Evolutionary conservation across 2,113 vertebrate species (phyloP), one percentile per base, ranked within the genome.

Genomic region (Trinectes maculatus): DNA sequence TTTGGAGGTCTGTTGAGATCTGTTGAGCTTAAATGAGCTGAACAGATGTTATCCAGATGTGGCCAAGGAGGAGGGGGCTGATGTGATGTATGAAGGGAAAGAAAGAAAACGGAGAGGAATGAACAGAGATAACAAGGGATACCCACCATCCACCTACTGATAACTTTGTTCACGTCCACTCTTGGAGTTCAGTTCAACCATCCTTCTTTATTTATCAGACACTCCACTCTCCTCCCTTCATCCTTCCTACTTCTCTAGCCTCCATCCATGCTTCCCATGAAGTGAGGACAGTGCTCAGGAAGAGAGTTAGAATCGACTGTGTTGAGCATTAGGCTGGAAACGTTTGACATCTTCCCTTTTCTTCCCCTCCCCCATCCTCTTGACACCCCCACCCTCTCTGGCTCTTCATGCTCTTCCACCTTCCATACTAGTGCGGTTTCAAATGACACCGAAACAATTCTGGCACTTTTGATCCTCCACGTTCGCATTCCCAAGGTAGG

Each of bases 261-360:
- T 73, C 60, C 71, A 59, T 49, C 47, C 86, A 18, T 22, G 28
- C 78, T 80, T 59, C 44, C 85, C 90, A 91, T 80, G 69, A 85
- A 92, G 85, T 67, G 26, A 86, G 16, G 49, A 83, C 68, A 49
- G 59, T 69, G 66, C 77, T 85, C 77, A 85, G 87, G 85, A 91
- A 89, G 62, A 26, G 56, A 85, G 91, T 79, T 48, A 78, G 84
- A 91, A 91, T 93, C 83, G 80, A 92, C 91, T 92, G 85, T 85
- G 78, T 69, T 75, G 33, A 86, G 85, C 88, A 89, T 91, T 88
- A 87, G 72, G 29, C 39, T 49, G 62, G 89, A 88, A 93, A 93
- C 92, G 91, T 90, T 85, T 91, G 85, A 84, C 85, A 44, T 60
- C 82, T 70, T 60, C 69, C 22, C 24, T 25, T 10, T 16, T 55